Percentiles rank a stretch among this genome's conserved stretches.
phyloP scores from a whole-genome alignment of 2,888 invertebrate species.

The Pachliopta kotzebuea region DNA sequence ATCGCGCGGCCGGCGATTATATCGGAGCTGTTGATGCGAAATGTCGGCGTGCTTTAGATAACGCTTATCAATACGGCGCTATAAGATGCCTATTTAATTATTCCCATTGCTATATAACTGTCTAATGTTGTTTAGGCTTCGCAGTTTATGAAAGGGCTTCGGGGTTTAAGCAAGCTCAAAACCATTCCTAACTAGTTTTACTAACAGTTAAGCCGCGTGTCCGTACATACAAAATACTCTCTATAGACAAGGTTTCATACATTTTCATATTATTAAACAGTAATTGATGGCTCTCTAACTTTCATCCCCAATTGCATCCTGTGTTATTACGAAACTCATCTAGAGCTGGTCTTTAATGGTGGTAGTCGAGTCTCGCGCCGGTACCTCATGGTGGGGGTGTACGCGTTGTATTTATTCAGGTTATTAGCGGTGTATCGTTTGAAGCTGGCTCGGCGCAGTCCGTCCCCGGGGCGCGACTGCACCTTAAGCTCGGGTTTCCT shows the following conservation, averaged over 20 bases:
- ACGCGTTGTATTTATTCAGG: conserved; percentile 34
- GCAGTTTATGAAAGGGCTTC: neutral
- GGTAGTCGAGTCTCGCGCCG: too few species aligned
- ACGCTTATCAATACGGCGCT: conserved; percentile 10
- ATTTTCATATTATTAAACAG: too few species aligned
- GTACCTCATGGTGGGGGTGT: conserved; percentile 12
- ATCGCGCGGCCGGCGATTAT: conserved; percentile 7
- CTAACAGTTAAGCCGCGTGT: neutral
- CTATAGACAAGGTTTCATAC: too few species aligned
- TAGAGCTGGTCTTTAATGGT: too few species aligned
- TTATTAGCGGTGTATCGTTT: conserved; percentile 38
- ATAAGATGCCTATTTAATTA: conserved; percentile 15
- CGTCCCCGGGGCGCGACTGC: too few species aligned
- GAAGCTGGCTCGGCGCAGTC: conserved; percentile 35
- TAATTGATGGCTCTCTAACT: too few species aligned
- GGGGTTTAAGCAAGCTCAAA: neutral
- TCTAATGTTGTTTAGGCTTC: neutral
- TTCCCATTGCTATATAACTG: conserved; percentile 2
- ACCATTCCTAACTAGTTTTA: neutral
- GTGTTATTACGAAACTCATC: too few species aligned
- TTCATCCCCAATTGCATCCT: too few species aligned
- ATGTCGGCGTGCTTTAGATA: conserved; percentile 10
- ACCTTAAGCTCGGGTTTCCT: too few species aligned
- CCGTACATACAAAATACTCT: too few species aligned
- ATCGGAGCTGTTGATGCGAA: conserved; percentile 4